Evolutionary conservation across 2,113 vertebrate species (phyloP), one percentile per base, ranked within the genome.

Genomic region (Epinephelus lanceolatus): DNA sequence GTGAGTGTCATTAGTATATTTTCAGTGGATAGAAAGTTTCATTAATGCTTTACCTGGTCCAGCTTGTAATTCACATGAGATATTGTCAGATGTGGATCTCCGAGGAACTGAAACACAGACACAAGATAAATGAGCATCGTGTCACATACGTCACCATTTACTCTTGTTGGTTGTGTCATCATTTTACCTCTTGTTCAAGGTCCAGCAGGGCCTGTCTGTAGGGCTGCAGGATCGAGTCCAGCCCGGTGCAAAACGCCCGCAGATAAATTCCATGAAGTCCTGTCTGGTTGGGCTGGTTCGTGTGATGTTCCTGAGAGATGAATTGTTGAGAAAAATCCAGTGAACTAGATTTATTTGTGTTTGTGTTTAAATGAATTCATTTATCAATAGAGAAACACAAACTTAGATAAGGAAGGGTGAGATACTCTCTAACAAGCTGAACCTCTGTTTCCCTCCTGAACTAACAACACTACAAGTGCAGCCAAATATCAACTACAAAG

Each of bases 61-160:
- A 99, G 95, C 90, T 96, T 97, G 83, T 99, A 99, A 93, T 97
- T 99, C 78, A 99, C 96, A 65, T 99, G 97, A 0, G 98, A 98
- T 92, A 98, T 97, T 10, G 98, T 97, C 81, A 99, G 97, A 92
- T 99, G 98, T 4, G 98, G 97, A 92, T 99, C 98, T 37, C 96
- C 96, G 73, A 99, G 94, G 91, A 99, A 99, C 98, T 99, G 94
- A 73, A 96, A 95, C 61, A 88, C 69, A 86, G 72, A 82, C 78
- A 53, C 12, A 56, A n/a, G 23, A 78, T 49, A 27, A 71, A 47
- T 57, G 15, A 78, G 71, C 7, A 0, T 61, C 33, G 2, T 23
- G 9, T 45, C 19, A n/a, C n/a, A 9, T 15, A 15, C 6, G 5
- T 3, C 17, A 10, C 0, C 3, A 17, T 15, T 25, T 23, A 13